A percentile compares a stretch with the other conserved stretches of the same genome.
phyloP scores from a whole-genome alignment of 2,113 vertebrate species.

The crab-eating macaque (Macaca fascicularis) region T2T-MFA8v1.1 NC_088379.1:43402001-43402500 shows the following conservation, averaged over 20 bases:
- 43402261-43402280: background rate
- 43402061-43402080: background rate
- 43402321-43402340: no score
- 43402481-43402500: background rate
- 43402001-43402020: background rate
- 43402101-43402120: background rate
- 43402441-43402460: background rate
- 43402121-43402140: background rate
- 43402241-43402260: background rate
- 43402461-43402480: background rate
- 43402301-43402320: no score
- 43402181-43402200: background rate
- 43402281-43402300: background rate
- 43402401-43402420: background rate
- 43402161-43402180: background rate
- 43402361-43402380: background rate
- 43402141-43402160: background rate
- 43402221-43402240: background rate
- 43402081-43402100: background rate
- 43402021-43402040: background rate
- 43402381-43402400: background rate
- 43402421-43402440: background rate
- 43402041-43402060: background rate
- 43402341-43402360: background rate
- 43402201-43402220: background rate